phyloP scores from a whole-genome alignment of 1,140 invertebrate genomes.

The Gonioctena quinquepunctata region DNA sequence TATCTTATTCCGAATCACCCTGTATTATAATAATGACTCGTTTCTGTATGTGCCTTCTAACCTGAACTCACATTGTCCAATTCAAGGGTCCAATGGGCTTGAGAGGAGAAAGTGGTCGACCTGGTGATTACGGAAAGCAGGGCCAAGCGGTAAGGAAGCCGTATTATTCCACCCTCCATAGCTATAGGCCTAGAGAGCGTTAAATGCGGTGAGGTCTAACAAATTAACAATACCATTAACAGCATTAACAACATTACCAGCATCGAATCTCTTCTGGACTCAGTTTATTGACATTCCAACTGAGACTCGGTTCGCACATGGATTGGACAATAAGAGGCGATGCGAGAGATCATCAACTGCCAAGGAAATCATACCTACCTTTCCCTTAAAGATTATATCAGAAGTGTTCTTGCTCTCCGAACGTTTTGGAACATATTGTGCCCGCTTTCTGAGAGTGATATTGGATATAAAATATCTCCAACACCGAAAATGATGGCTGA shows the following conservation, averaged over 20 bases:
- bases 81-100: conserved; percentile 84
- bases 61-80: not conserved
- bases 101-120: conserved; percentile 76
- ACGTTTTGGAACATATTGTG: no score
- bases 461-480: no score
- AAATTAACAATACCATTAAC: conserved; percentile 41
- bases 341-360: conserved; percentile 28
- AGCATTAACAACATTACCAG: conserved; percentile 3
- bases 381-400: no score
- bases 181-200: conserved; percentile 39
- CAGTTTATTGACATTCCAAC: conserved; percentile 5
- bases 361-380: conserved; percentile 16
- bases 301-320: conserved; percentile 25
- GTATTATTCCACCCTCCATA: conserved; percentile 42
- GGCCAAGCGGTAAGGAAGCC: conserved; percentile 74
- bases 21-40: no score
- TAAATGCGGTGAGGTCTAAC: conserved; percentile 53
- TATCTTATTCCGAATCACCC: no score
- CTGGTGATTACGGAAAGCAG: conserved; percentile 75
- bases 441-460: no score
- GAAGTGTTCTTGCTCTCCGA: no score
- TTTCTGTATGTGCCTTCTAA: no score
- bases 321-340: conserved; percentile 49
- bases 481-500: no score
- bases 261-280: not conserved